These are phyloP conservation scores for Drosophila limbata DNA, from an alignment of 2,888 invertebrate species.

Conservation along the genomic window DNA sequence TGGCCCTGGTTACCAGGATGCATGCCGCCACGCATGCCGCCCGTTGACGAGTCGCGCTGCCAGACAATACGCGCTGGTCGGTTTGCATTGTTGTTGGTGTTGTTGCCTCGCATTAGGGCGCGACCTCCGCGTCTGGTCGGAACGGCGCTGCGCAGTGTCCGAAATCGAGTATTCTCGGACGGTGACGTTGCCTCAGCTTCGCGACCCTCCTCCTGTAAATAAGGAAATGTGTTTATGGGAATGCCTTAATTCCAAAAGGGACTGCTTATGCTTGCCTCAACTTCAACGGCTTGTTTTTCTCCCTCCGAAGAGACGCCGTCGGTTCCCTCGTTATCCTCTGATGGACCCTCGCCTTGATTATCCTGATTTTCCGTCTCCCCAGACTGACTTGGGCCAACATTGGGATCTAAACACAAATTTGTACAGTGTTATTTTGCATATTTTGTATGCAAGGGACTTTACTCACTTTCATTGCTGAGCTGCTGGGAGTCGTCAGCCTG, in stretches of 20 bases:
- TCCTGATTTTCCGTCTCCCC: conserved; percentile 85
- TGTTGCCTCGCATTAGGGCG: conserved; percentile 80
- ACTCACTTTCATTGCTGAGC: conserved; percentile 79
- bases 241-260: not conserved
- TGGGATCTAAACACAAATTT: conserved; percentile 59
- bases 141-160: conserved; percentile 81
- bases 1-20: conserved; percentile 67
- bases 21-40: conserved; percentile 45
- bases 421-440: not conserved
- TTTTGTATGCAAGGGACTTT: not conserved
- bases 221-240: not conserved
- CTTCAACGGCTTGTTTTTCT: conserved; percentile 87
- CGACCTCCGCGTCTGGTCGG: conserved; percentile 83
- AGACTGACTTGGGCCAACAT: conserved; percentile 86
- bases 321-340: conserved; percentile 84
- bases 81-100: conserved; percentile 38
- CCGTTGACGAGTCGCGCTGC: conserved; percentile 78
- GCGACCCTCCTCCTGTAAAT: conserved; percentile 89
- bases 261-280: conserved; percentile 71
- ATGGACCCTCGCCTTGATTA: conserved; percentile 78
- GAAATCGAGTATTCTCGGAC: conserved; percentile 87
- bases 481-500: conserved; percentile 76
- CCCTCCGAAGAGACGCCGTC: conserved; percentile 88
- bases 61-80: conserved; percentile 89
- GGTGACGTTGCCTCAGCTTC: conserved; percentile 92